Evolutionary conservation across 1,140 invertebrate genomes (phyloP), one percentile per base, ranked within the genome.

Genomic region (Anastatus disparis): DNA sequence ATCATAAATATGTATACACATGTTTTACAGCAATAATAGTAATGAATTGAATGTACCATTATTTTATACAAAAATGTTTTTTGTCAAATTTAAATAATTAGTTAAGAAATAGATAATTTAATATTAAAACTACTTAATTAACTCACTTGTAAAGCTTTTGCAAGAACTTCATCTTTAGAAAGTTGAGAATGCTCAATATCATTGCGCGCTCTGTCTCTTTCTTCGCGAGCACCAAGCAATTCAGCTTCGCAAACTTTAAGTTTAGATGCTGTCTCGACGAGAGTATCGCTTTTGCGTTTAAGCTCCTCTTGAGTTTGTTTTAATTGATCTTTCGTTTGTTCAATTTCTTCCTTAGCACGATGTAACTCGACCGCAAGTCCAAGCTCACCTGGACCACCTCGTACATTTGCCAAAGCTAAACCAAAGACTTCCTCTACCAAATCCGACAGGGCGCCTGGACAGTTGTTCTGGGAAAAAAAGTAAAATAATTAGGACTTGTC

Each of bases 201-300:
- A 46, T 90, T 87, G 4, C 93, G 83, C 0, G 94, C 90, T 46
- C 92, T 89, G 80, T 96, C 94, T 1, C 94, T 84, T 78, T 97
- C 94, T 77, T 96, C 94, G 35, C 89, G 89, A 0, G 93, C 90
- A 13, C 93, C 92, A 2, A 89, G 88, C 2, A 97, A 82, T 77
- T 97, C 94, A 1, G 94, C 91, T 79, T 97, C 94, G 70, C 91
- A 91, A 1, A 96, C 90, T 9, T 86, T 88, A 80, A 93, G 90
- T 87, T 94, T 94, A 80, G 91, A 92, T 67, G 92, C 93, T 38
- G 94, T 87, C 62, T 95, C 92, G 72, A 93, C 89, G 27, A 95
- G 89, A 22, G 92, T 88, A 65, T 95, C 93, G 53, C 91, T 90
- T 72, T 93, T 91, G 74, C 92, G 89, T 75, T 94, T 93, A 10